Evolutionary conservation across 2,797 vertebrate species (phyloP).

Genomic region (Rallus crepitans): DNA sequence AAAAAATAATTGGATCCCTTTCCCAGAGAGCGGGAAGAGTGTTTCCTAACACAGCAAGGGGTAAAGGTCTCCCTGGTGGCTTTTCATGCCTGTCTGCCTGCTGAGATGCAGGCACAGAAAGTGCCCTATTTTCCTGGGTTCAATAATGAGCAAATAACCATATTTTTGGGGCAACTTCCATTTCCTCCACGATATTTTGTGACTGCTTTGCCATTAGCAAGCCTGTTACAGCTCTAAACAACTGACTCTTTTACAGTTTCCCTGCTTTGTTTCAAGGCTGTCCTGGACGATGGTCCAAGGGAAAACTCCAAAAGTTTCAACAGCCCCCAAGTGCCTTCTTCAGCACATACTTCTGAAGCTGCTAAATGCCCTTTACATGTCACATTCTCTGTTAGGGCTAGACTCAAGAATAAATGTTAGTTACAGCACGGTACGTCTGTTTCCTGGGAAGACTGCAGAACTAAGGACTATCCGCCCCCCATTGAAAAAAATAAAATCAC

Average conservation of each 20-base stretch:
- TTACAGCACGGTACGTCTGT: not conserved
- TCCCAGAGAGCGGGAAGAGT: not conserved
- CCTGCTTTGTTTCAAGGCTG: not conserved
- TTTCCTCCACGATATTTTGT: not conserved
- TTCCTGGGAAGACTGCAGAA: not conserved
- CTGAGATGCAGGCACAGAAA: conserved; percentile 21
- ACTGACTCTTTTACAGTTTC: not conserved
- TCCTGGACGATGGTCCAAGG: not conserved
- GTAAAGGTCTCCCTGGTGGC: not conserved
- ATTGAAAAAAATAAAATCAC: not conserved
- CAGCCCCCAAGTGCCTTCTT: not conserved
- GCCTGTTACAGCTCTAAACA: not conserved
- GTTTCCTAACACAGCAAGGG: not conserved
- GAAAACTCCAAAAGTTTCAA: not conserved
- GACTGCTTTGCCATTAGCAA: not conserved
- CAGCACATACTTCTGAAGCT: not conserved
- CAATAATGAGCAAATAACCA: not conserved
- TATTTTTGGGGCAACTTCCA: not conserved
- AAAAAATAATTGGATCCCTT: not conserved
- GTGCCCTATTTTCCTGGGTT: not conserved
- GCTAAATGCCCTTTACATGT: not conserved
- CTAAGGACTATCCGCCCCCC: not conserved
- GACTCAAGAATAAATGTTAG: not conserved
- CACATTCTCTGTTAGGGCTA: not conserved
- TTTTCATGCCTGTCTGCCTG: not conserved